Percentiles rank a stretch among this genome's conserved stretches.
These are phyloP conservation scores for Cacoxenus indagator DNA, from an alignment of 2,888 invertebrate genomes.

Conservation along the genomic window DNA sequence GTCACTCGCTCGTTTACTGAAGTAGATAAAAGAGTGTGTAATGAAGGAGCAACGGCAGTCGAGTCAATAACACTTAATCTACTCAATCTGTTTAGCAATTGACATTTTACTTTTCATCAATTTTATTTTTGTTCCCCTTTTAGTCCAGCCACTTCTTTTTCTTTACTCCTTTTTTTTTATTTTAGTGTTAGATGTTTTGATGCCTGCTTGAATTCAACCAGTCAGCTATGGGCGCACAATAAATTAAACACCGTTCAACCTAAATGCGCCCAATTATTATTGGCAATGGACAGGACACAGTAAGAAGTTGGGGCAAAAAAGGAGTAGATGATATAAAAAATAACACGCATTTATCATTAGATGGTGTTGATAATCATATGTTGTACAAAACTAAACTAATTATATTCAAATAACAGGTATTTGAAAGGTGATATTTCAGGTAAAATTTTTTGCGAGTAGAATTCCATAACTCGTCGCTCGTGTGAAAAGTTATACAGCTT, in stretches of 20 bases:
- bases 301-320: neutral
- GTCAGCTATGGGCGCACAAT: neutral
- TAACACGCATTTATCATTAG: no score
- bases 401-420: no score
- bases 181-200: neutral
- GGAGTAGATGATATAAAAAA: neutral
- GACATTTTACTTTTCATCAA: slow-evolving; percentile 38
- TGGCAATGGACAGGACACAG: neutral
- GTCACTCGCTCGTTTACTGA: slow-evolving; percentile 1
- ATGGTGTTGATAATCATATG: no score
- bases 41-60: slow-evolving; percentile 3
- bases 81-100: slow-evolving; percentile 58
- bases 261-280: slow-evolving; percentile 17
- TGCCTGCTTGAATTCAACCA: neutral
- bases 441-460: no score
- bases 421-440: no score
- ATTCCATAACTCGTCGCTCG: no score
- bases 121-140: neutral
- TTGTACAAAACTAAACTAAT: no score
- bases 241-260: neutral
- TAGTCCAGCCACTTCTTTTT: neutral
- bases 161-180: neutral
- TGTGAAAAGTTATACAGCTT: no score
- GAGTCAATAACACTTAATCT: slow-evolving; percentile 57
- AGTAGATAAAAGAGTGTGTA: neutral